A percentile compares a stretch with the other conserved stretches of the same genome.
phyloP scores from a whole-genome alignment of 2,113 vertebrate species.

The Pithys albifrons region DNA sequence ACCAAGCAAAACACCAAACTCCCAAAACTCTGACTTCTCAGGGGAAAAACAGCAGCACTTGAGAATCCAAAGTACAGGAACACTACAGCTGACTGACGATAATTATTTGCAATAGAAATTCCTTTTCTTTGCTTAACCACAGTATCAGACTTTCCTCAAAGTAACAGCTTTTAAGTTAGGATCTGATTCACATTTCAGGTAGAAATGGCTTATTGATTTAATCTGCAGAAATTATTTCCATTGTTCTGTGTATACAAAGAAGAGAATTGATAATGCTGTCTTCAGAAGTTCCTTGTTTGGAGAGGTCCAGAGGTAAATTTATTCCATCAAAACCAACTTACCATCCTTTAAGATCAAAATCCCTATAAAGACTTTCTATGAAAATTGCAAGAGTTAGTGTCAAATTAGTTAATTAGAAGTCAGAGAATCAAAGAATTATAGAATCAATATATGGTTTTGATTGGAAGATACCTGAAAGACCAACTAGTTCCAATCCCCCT shows the following conservation, averaged over 20 bases:
- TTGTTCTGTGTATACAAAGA: background rate
- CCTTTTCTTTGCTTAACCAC: background rate
- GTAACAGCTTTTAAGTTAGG: background rate
- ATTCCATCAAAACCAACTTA: background rate
- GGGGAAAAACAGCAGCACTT: background rate
- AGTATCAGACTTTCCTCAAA: background rate
- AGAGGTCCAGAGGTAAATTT: background rate
- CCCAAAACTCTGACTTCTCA: background rate
- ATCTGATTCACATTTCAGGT: background rate
- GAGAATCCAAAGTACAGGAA: background rate
- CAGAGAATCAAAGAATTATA: background rate
- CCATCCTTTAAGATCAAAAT: background rate
- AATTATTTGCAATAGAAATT: background rate
- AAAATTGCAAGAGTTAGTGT: background rate
- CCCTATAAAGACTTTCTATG: background rate
- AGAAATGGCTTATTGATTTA: background rate
- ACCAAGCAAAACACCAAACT: too few relatives aligned
- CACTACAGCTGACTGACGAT: background rate
- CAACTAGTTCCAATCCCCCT: background rate
- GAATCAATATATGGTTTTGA: background rate
- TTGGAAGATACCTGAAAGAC: background rate
- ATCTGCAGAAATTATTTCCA: background rate
- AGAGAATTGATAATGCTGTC: background rate
- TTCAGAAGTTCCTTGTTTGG: background rate
- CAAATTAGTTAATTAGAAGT: background rate